Percentiles rank a stretch among this genome's conserved stretches.
phyloP scores from a whole-genome alignment of 1,140 invertebrate species.

The Eriocheir sinensis region DNA sequence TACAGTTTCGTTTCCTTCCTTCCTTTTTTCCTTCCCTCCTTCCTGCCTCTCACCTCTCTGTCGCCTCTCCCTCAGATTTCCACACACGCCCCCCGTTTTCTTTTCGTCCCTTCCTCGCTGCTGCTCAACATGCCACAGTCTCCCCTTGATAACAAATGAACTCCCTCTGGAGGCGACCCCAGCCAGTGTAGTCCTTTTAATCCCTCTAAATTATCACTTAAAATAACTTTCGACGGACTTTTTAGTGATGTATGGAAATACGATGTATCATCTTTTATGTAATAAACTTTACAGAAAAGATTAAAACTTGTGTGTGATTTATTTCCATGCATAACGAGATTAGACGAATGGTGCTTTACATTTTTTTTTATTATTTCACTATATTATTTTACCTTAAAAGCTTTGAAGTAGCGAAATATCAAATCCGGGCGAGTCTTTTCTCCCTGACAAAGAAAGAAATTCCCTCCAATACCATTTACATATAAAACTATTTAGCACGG shows the following conservation, averaged over 20 bases:
- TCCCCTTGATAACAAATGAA: neutral
- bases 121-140: neutral
- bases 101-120: neutral
- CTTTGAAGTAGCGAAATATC: neutral
- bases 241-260: conserved; percentile 58
- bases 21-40: neutral
- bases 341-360: neutral
- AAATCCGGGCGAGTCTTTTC: too few relatives aligned
- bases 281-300: conserved; percentile 74
- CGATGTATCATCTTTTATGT: conserved; percentile 73
- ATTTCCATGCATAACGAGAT: neutral
- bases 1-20: neutral
- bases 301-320: neutral
- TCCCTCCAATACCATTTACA: too few relatives aligned
- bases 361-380: neutral
- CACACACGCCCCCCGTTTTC: neutral
- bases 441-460: too few relatives aligned
- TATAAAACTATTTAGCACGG: too few relatives aligned
- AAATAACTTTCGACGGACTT: conserved; percentile 58
- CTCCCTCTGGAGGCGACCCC: neutral
- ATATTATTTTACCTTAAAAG: neutral
- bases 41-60: neutral
- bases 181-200: neutral
- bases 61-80: neutral
- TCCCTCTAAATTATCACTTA: neutral